Evolutionary conservation across 1,140 invertebrate genomes (phyloP).

Genomic region (Sycobia sp.): DNA sequence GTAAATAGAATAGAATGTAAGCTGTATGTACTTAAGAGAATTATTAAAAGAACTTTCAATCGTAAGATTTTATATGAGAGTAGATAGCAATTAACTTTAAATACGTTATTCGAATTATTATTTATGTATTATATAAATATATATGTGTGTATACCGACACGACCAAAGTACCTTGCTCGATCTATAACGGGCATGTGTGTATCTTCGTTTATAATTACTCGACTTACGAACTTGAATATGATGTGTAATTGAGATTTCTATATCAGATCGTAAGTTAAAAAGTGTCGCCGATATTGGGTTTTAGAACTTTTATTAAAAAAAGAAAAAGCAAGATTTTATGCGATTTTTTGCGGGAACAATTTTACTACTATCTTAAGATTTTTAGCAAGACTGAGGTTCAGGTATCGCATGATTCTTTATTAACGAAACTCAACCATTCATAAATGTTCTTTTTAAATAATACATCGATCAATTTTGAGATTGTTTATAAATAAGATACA

Average conservation of each 20-base stretch:
- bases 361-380: conserved; percentile 19
- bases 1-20: conserved; percentile 48
- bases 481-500: conserved; percentile 29
- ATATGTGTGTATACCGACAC: conserved; percentile 45
- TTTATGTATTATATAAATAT: conserved; percentile 7
- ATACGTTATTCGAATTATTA: conserved; percentile 38
- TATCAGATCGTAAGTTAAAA: conserved; percentile 10
- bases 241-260: conserved; percentile 28
- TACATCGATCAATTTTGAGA: conserved; percentile 15
- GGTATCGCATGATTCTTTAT: conserved; percentile 7
- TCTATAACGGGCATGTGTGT: not conserved
- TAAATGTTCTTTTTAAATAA: conserved; percentile 24
- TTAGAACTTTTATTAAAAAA: conserved; percentile 23
- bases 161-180: conserved; percentile 52
- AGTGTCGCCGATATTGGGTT: conserved; percentile 22
- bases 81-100: conserved; percentile 45
- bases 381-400: conserved; percentile 36
- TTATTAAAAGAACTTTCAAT: conserved; percentile 48
- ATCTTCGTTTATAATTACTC: conserved; percentile 12
- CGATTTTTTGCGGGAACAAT: conserved; percentile 19
- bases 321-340: too few species aligned
- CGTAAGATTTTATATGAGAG: conserved; percentile 50
- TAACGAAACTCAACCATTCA: conserved; percentile 11
- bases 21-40: conserved; percentile 38
- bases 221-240: conserved; percentile 1